phyloP scores from a whole-genome alignment of 2,888 invertebrate genomes.

The Amiota mariae region DNA sequence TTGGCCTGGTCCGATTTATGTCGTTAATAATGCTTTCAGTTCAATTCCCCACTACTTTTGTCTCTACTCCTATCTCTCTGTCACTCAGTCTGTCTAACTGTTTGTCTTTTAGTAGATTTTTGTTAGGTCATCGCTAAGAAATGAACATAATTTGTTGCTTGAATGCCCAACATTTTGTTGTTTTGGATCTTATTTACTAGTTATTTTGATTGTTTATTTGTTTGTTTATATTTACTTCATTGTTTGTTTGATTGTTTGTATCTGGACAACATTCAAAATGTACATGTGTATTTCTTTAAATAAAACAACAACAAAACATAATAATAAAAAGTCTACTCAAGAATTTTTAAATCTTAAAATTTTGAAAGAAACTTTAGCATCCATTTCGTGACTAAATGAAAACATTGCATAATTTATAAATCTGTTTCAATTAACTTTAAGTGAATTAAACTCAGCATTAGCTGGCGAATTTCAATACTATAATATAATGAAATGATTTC shows the following conservation, averaged over 20 bases:
- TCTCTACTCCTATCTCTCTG: constrained; percentile 30
- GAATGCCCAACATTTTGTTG: constrained; percentile 52
- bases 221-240: too few species aligned
- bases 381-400: too few species aligned
- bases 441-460: too few species aligned
- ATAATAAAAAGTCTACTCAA: too few species aligned
- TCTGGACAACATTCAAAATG: constrained; percentile 23
- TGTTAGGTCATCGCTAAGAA: constrained; percentile 65
- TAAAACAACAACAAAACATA: too few species aligned
- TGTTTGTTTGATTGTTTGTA: constrained; percentile 42
- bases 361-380: too few species aligned
- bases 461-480: too few species aligned
- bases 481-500: too few species aligned
- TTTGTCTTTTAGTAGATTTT: constrained; percentile 37
- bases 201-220: background rate
- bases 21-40: too few species aligned
- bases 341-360: too few species aligned
- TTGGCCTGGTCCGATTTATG: constrained; percentile 7
- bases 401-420: too few species aligned
- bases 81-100: constrained; percentile 8
- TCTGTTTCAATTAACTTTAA: too few species aligned
- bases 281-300: background rate
- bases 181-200: constrained; percentile 41
- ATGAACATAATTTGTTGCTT: constrained; percentile 67
- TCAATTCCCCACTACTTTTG: constrained; percentile 32